Evolutionary conservation across 2,888 invertebrate species (phyloP).

Genomic region (Callosobruchus maculatus): DNA sequence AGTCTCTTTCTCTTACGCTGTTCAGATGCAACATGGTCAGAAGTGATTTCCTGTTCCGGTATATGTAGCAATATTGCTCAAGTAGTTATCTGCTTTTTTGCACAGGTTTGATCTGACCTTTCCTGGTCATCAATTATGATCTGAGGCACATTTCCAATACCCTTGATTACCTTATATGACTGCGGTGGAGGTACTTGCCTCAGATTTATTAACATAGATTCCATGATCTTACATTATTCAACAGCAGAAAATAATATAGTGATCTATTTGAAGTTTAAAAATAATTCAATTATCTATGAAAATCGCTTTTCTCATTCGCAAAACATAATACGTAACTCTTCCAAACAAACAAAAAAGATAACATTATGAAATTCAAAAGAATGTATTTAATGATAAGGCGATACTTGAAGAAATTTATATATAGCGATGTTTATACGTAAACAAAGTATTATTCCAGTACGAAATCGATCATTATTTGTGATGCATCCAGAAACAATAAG

Average conservation of each 20-base stretch:
- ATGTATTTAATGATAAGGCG: background rate
- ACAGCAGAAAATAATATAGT: background rate
- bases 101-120: background rate
- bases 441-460: background rate
- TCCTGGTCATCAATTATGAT: background rate
- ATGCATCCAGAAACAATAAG: too few species aligned
- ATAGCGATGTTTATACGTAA: background rate
- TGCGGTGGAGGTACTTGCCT: too few species aligned
- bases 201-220: too few species aligned
- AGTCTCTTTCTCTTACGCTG: background rate
- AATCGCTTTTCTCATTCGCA: background rate
- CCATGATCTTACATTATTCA: background rate
- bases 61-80: background rate
- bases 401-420: background rate
- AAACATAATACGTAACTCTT: background rate
- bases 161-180: background rate
- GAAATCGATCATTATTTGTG: background rate
- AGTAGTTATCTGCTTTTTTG: background rate
- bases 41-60: background rate
- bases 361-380: background rate
- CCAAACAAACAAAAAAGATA: background rate
- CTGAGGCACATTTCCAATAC: background rate
- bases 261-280: background rate
- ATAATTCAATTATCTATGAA: background rate
- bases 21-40: background rate